Conservation (phyloP, 2,113 vertebrate species). For the Scopus umbretta region DNA sequence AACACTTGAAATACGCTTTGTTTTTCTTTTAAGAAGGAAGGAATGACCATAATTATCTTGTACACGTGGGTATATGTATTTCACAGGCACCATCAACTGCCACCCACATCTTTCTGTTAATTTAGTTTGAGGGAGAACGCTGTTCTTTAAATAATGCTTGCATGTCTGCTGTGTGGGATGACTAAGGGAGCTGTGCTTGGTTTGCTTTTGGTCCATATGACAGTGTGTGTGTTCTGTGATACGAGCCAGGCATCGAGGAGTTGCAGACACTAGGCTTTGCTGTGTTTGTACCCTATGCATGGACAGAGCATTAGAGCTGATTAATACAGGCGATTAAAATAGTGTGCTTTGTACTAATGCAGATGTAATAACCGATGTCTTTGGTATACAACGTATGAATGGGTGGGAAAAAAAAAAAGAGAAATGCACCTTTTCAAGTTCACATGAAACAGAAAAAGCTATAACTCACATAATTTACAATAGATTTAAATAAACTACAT, state of each 20-base stretch:
- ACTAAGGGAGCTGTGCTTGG: neutral
- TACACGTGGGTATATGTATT: neutral
- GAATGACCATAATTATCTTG: neutral
- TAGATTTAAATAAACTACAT: slow-evolving; percentile 80
- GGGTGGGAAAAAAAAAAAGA: slow-evolving; percentile 52
- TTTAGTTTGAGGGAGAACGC: neutral
- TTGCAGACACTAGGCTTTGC: neutral
- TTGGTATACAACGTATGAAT: slow-evolving; percentile 82
- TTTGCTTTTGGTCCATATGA: neutral
- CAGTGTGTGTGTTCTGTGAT: neutral
- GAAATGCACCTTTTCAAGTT: slow-evolving; percentile 66
- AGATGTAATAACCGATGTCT: slow-evolving; percentile 75
- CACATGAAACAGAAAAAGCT: slow-evolving; percentile 69
- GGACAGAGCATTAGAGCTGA: slow-evolving; percentile 30
- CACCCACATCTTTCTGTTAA: neutral
- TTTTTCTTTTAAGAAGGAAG: neutral
- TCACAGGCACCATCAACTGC: neutral
- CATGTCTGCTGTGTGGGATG: neutral
- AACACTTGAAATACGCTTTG: neutral
- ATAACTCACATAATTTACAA: slow-evolving; percentile 77
- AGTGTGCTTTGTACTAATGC: slow-evolving; percentile 37
- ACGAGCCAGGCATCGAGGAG: neutral
- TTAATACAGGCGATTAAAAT: slow-evolving; percentile 35
- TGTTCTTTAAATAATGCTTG: neutral
- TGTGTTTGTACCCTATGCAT: slow-evolving; percentile 32